Conservation (phyloP, 2,113 vertebrate species). For the Sebastes schlegelii region DNA sequence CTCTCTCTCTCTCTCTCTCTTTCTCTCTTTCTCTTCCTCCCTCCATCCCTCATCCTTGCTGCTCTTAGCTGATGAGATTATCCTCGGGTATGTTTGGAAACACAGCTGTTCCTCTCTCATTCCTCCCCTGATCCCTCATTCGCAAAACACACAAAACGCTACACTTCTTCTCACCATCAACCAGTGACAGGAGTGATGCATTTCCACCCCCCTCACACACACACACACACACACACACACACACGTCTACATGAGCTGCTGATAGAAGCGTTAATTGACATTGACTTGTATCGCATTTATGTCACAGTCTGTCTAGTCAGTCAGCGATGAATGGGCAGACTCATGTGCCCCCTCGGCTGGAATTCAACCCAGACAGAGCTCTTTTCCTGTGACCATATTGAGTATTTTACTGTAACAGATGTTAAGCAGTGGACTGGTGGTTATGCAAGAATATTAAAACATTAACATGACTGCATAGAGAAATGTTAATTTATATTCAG, state of each 20-base stretch:
- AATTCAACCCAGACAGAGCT: background rate
- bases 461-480: conserved; percentile 7
- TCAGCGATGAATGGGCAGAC: conserved; percentile 48
- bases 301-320: conserved; percentile 19
- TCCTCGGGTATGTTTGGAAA: conserved; percentile 75
- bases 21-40: background rate
- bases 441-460: conserved; percentile 10
- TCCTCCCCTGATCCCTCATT: conserved; percentile 52
- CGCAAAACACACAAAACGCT: conserved; percentile 38
- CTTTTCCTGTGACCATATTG: conserved; percentile 1
- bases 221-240: conserved; percentile 9
- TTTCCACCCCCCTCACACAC: background rate
- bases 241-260: conserved; percentile 5
- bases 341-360: background rate
- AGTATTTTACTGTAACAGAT: conserved; percentile 12
- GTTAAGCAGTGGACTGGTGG: background rate
- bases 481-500: conserved; percentile 1
- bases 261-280: conserved; percentile 29
- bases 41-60: conserved; percentile 40
- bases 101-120: conserved; percentile 73
- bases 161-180: conserved; percentile 19
- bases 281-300: conserved; percentile 35
- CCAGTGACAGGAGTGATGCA: conserved; percentile 3
- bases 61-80: conserved; percentile 71
- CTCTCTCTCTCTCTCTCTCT: background rate